phyloP scores from a whole-genome alignment of 2,113 vertebrate genomes.

The Opisthocomus hoazin region DNA sequence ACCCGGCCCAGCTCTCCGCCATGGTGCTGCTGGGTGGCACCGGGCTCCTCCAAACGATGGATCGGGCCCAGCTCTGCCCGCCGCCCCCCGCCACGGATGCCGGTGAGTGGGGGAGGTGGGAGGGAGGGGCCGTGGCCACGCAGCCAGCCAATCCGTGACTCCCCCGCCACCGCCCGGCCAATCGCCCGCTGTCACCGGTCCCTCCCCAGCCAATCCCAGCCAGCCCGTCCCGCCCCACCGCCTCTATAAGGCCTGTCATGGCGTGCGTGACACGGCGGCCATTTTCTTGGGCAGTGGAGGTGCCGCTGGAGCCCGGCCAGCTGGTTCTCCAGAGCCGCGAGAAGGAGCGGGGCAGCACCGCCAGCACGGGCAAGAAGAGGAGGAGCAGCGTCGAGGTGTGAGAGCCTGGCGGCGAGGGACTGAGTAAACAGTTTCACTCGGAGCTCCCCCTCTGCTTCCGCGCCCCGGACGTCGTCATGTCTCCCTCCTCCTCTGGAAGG shows the following conservation, averaged over 20 bases:
- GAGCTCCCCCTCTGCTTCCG: not conserved
- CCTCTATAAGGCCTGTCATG: accelerated
- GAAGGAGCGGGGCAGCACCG: not conserved
- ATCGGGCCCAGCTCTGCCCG: not conserved
- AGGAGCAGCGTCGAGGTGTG: accelerated
- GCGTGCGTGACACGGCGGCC: accelerated
- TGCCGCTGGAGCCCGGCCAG: not conserved
- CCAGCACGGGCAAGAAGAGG: accelerated
- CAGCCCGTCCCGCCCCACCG: accelerated
- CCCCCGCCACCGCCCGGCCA: accelerated
- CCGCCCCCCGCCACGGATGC: not conserved
- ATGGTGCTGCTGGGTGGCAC: constrained; percentile 40
- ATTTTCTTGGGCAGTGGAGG: constrained; percentile 16
- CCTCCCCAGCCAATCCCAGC: not conserved
- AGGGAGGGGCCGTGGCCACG: accelerated
- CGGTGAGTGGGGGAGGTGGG: constrained; percentile 5
- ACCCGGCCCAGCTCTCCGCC: not conserved
- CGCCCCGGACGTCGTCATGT: accelerated
- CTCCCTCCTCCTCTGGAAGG: not conserved
- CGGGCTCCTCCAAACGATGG: not conserved
- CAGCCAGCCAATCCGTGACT: accelerated
- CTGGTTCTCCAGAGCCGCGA: not conserved
- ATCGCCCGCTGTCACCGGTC: accelerated
- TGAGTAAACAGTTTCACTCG: not conserved
- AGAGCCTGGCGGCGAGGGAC: accelerated